Evolutionary conservation across 2,888 invertebrate species (phyloP), one percentile per base, ranked within the genome.

Genomic region (Shargacucullia verbasci): DNA sequence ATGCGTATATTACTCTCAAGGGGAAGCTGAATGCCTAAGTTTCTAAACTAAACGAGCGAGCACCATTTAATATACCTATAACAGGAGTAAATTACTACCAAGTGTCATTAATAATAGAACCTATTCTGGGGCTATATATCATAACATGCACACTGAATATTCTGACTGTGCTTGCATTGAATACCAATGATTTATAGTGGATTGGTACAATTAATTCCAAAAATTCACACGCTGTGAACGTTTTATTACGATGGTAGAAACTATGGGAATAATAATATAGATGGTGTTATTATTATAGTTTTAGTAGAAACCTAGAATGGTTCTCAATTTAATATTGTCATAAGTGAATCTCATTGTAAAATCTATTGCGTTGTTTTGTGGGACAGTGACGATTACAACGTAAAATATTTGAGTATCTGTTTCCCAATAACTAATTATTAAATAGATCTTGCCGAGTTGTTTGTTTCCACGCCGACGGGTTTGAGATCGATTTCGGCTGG

Each of bases 11-110:
- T 70, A 56, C 45, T 60, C 70, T 52, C 65, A 53, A 20, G 60
- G 55, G 70, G 29, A 25, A 47, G 27, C 45, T 33, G 41, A 56
- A 59, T 59, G 59, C 67, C 59, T 59, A 65, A 68, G 65, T 68
- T 68, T 34, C 20, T 52, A 53, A 67, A 67, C 69, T 67, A 69
- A 67, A 67, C 53, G 63, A 4, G 35, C 33, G 33, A 38, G 64
- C 49, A 69, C 64, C 49, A 67, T 67, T 67, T 67, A 67, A 67
- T 67, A 53, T 63, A 67, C 53, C 59, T 67, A 67, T 49, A 67
- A 52, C 67, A 31, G 46, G 46, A 59, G 64, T 67, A 69, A 69
- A 67, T 67, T 67, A 67, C 64, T 67, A 58, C 53, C 63, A 67
- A 67, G 64, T 69, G 69, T 67, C 64, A 53, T 67, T 67, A 69